Conservation (phyloP, 2,797 vertebrate species). For the Hydrocynus forskahlii region DNA sequence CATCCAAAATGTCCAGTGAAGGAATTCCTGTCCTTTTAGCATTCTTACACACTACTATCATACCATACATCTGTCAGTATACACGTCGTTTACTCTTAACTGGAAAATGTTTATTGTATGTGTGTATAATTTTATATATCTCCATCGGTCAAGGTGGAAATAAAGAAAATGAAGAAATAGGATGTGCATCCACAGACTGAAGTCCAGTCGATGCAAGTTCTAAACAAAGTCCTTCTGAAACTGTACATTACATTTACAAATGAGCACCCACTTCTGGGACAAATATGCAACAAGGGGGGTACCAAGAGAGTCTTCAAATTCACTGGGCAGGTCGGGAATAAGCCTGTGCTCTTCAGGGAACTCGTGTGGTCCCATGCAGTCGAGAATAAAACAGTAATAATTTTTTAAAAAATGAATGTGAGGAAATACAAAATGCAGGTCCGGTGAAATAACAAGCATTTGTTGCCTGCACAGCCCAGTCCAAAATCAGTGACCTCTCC, state of each 20-base stretch:
- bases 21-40: not conserved
- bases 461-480: not conserved
- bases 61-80: slow-evolving; percentile 42
- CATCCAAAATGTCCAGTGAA: slow-evolving; percentile 31
- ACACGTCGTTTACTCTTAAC: slow-evolving; percentile 41
- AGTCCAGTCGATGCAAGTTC: not conserved
- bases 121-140: not conserved
- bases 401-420: not conserved
- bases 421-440: not conserved
- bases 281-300: not conserved
- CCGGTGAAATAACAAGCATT: not conserved
- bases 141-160: slow-evolving; percentile 41
- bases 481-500: not conserved
- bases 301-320: not conserved
- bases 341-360: slow-evolving; percentile 27
- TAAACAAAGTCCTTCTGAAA: slow-evolving; percentile 18
- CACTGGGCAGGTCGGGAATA: not conserved
- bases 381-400: not conserved
- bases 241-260: slow-evolving; percentile 40
- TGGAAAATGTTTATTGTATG: slow-evolving; percentile 21
- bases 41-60: slow-evolving; percentile 32
- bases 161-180: slow-evolving; percentile 8
- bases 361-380: not conserved
- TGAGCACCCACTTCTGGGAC: not conserved
- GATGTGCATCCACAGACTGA: slow-evolving; percentile 10